Evolutionary conservation across 2,888 invertebrate genomes (phyloP).

Genomic region (Eupithecia exiguata): DNA sequence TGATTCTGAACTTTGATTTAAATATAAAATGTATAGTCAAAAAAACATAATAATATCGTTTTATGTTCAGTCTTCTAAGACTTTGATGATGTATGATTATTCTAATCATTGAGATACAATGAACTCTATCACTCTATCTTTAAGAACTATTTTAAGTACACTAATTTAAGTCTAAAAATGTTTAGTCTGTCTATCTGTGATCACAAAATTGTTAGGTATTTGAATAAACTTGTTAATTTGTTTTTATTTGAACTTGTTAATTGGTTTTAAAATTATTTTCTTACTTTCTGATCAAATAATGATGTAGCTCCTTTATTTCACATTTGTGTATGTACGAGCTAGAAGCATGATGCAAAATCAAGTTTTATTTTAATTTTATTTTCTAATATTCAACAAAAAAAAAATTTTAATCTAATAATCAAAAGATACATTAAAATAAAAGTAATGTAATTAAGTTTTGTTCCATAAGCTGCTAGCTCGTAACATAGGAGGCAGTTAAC

Average conservation of each 20-base stretch:
- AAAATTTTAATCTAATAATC: too few species aligned
- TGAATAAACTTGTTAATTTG: slow-evolving; percentile 25
- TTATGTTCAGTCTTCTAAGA: background rate
- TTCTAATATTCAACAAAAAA: too few species aligned
- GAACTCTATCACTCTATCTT: slow-evolving; percentile 12
- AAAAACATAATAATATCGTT: background rate
- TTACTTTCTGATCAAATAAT: background rate
- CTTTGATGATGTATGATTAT: slow-evolving; percentile 3
- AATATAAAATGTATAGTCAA: background rate
- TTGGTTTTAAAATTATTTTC: slow-evolving; percentile 11
- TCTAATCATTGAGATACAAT: background rate
- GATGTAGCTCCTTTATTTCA: background rate
- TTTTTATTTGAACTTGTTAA: slow-evolving; percentile 18
- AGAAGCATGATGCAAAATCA: too few species aligned
- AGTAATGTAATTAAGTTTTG: too few species aligned
- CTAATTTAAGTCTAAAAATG: background rate
- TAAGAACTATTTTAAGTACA: slow-evolving; percentile 20
- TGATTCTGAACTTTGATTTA: background rate
- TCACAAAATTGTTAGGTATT: slow-evolving; percentile 25
- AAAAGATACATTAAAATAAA: too few species aligned
- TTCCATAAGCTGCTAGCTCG: background rate
- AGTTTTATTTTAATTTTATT: too few species aligned
- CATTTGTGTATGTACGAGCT: too few species aligned
- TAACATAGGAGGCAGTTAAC: background rate
- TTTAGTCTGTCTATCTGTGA: slow-evolving; percentile 31